Evolutionary conservation across 2,797 vertebrate species (phyloP).

Genomic region (Emys orbicularis): DNA sequence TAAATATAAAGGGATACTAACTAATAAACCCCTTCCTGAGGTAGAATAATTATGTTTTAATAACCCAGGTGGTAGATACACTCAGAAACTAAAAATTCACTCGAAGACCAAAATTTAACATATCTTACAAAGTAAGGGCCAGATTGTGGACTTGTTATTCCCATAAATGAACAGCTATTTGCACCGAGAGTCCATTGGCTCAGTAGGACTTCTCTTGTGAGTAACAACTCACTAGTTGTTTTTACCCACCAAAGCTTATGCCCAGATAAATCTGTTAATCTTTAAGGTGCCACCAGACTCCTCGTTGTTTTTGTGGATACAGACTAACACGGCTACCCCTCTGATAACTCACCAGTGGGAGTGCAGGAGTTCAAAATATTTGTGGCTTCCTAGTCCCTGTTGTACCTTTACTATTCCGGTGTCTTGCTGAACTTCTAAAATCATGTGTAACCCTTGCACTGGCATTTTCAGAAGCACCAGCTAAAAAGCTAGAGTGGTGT

Average conservation of each 20-base stretch:
- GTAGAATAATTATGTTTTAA: not conserved
- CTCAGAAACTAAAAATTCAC: not conserved
- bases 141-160: not conserved
- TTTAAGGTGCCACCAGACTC: no score
- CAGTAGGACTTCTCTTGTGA: not conserved
- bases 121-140: not conserved
- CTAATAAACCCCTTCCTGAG: not conserved
- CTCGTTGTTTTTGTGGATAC: not conserved
- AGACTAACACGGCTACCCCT: no score
- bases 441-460: not conserved
- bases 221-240: not conserved
- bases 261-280: no score
- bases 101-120: not conserved
- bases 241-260: no score
- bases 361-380: not conserved
- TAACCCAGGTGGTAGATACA: not conserved
- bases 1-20: not conserved
- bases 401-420: not conserved
- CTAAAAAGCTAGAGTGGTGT: not conserved
- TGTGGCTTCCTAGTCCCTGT: not conserved
- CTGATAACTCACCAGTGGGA: not conserved
- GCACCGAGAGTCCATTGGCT: not conserved
- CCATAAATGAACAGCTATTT: not conserved
- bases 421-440: fast-evolving
- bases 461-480: not conserved